A percentile compares a stretch with the other conserved stretches of the same genome.
phyloP scores from a whole-genome alignment of 2,888 invertebrate genomes.

The Conchocele bisecta region DNA sequence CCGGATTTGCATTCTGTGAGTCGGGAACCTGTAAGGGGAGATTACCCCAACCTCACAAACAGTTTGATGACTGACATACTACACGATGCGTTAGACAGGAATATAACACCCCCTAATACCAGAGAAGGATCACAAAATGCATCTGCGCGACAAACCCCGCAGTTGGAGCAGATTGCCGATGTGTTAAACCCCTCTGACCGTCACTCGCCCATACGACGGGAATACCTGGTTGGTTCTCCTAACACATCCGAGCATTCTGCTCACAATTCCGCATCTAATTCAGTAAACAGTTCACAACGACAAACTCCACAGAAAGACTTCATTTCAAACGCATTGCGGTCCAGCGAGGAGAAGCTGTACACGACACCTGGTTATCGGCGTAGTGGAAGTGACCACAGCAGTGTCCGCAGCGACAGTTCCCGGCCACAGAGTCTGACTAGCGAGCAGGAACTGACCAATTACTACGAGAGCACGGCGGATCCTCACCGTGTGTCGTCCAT shows the following conservation, averaged over 20 bases:
- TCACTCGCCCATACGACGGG: constrained; percentile 57
- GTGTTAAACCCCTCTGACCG: constrained; percentile 59
- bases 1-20: constrained; percentile 25
- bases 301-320: constrained; percentile 55
- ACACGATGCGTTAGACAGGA: constrained; percentile 27
- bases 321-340: constrained; percentile 44
- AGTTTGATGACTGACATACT: constrained; percentile 44
- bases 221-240: constrained; percentile 47
- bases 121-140: constrained; percentile 36
- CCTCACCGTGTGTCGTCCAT: constrained; percentile 23
- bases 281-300: constrained; percentile 36
- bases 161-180: constrained; percentile 54
- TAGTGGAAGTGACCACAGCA: constrained; percentile 33
- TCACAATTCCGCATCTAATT: constrained; percentile 5
- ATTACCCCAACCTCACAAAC: neutral
- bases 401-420: constrained; percentile 48
- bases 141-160: constrained; percentile 47
- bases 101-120: constrained; percentile 13
- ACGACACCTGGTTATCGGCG: constrained; percentile 26
- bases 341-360: constrained; percentile 65
- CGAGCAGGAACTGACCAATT: constrained; percentile 75
- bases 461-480: constrained; percentile 57
- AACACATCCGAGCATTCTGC: constrained; percentile 23
- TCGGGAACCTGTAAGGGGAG: constrained; percentile 11
- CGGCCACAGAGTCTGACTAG: constrained; percentile 70